A percentile compares a stretch with the other conserved stretches of the same genome.
These are phyloP conservation scores for Caenorhabditis doughertyi DNA, from an alignment of 2,888 invertebrate genomes.

Conservation along the genomic window DNA sequence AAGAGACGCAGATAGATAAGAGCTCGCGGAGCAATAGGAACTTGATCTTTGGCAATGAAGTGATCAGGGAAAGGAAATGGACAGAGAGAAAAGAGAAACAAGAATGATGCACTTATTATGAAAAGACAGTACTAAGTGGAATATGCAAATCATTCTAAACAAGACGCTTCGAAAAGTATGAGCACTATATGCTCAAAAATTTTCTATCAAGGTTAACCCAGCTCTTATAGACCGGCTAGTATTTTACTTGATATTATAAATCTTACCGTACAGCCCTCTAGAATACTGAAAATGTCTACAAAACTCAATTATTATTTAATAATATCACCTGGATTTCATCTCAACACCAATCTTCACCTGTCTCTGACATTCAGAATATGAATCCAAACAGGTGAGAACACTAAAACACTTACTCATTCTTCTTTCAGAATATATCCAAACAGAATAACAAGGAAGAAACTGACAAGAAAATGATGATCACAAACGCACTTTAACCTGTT, in stretches of 20 bases:
- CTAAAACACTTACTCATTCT: conserved; percentile 11
- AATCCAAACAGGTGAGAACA: conserved; percentile 14
- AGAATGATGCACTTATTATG: conserved; percentile 17
- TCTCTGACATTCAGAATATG: not conserved
- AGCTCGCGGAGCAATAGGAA: conserved; percentile 14
- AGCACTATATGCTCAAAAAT: too few relatives aligned
- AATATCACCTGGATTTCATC: not conserved
- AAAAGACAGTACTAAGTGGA: not conserved
- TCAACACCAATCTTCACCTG: not conserved
- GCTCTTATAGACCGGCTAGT: too few relatives aligned
- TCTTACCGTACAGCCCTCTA: too few relatives aligned
- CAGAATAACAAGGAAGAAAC: not conserved
- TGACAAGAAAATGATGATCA: not conserved
- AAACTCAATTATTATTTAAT: too few relatives aligned
- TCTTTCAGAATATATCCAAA: not conserved
- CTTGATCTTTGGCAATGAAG: conserved; percentile 26
- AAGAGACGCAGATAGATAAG: conserved; percentile 15
- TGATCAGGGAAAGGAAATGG: conserved; percentile 10
- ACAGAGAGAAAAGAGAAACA: not conserved
- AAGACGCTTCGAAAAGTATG: too few relatives aligned
- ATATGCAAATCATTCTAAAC: too few relatives aligned
- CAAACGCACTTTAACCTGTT: conserved; percentile 36
- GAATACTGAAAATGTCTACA: too few relatives aligned
- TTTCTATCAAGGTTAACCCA: too few relatives aligned
- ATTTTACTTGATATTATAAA: too few relatives aligned